Evolutionary conservation across 2,797 vertebrate genomes (phyloP).

Genomic region (Gallinago nigripennis): DNA sequence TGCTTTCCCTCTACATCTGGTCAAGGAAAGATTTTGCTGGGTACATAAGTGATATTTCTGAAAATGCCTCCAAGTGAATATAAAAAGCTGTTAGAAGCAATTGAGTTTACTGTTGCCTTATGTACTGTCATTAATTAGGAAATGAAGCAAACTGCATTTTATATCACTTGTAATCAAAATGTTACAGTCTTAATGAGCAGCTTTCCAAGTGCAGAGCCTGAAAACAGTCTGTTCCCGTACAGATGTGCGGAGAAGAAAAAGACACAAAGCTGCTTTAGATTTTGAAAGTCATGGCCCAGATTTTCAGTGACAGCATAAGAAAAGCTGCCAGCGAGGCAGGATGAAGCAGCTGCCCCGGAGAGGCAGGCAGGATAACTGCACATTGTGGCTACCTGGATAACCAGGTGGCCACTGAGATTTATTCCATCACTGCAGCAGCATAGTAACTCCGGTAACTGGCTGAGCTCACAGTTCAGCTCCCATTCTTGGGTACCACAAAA

Average conservation of each 20-base stretch:
- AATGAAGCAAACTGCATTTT: slow-evolving; percentile 63
- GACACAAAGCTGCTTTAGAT: not conserved
- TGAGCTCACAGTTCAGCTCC: not conserved
- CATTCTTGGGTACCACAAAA: not conserved
- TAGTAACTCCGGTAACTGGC: not conserved
- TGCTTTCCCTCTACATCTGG: slow-evolving; percentile 62
- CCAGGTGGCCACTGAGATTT: not conserved
- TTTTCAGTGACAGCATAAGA: not conserved
- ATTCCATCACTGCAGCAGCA: not conserved
- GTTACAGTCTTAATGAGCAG: slow-evolving; percentile 20
- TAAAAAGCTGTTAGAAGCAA: slow-evolving; percentile 69
- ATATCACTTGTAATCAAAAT: slow-evolving; percentile 65
- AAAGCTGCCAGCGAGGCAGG: not conserved
- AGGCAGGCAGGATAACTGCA: not conserved
- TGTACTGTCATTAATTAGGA: slow-evolving; percentile 69
- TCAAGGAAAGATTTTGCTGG: slow-evolving; percentile 65
- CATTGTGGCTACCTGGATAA: not conserved
- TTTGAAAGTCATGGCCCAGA: not conserved
- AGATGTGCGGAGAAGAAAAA: not conserved
- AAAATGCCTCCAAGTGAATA: slow-evolving; percentile 60
- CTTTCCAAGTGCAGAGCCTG: not conserved
- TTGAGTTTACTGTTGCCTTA: slow-evolving; percentile 66
- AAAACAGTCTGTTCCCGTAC: not conserved
- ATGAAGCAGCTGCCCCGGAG: not conserved
- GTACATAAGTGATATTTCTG: slow-evolving; percentile 44